phyloP scores from a whole-genome alignment of 92 coral and sea anemone species.

The Zoanthus sociatus region DNA sequence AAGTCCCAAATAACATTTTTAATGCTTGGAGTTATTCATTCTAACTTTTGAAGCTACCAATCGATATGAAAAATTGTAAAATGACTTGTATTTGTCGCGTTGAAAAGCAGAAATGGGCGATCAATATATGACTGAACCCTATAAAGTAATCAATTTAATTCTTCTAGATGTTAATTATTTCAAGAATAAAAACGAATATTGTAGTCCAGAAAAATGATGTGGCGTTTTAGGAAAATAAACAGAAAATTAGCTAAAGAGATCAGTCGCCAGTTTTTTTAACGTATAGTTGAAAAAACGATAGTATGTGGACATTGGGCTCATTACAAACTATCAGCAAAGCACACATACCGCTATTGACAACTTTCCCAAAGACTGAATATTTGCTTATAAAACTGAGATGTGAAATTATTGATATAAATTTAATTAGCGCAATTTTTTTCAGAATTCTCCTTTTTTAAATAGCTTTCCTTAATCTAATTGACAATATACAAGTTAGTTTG shows the following conservation, averaged over 20 bases:
- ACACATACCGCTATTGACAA: neutral
- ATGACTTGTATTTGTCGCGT: too few relatives aligned
- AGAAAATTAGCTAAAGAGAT: neutral
- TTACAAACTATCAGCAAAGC: neutral
- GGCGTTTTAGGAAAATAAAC: neutral
- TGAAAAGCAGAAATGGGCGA: too few relatives aligned
- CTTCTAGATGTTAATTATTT: too few relatives aligned
- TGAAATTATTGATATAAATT: neutral
- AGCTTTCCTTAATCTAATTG: neutral
- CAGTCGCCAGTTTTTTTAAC: neutral
- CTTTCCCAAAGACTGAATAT: neutral
- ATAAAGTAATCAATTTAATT: too few relatives aligned
- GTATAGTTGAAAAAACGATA: neutral
- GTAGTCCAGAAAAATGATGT: too few relatives aligned
- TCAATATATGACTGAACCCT: too few relatives aligned
- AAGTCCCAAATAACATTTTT: too few relatives aligned
- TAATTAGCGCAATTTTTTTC: neutral
- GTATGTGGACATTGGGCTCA: neutral
- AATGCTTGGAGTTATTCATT: too few relatives aligned
- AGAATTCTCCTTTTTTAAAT: neutral
- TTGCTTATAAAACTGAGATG: neutral
- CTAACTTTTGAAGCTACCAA: too few relatives aligned
- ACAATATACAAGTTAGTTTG: neutral
- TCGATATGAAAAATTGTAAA: too few relatives aligned
- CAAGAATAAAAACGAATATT: too few relatives aligned